These are phyloP conservation scores for Phyllotreta striolata DNA, from an alignment of 2,888 invertebrate species.

Conservation along the genomic window DNA sequence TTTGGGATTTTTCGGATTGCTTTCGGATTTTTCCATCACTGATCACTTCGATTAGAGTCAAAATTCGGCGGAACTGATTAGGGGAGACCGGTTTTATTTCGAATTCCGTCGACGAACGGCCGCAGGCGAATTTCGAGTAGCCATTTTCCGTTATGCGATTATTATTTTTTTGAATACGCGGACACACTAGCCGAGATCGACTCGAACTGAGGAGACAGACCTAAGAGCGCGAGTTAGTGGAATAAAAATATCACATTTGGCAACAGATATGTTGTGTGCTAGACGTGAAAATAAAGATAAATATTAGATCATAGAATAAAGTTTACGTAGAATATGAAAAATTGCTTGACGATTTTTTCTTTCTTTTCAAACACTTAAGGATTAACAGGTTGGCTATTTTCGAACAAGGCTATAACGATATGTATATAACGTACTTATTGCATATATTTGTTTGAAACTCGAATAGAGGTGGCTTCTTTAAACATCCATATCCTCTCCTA, in stretches of 20 bases:
- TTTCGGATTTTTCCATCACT: conserved; percentile 12
- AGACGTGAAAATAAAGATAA: conserved; percentile 60
- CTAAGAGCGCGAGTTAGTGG: conserved; percentile 54
- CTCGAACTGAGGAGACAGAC: conserved; percentile 58
- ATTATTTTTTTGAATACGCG: conserved; percentile 43
- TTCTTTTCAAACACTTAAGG: conserved; percentile 24
- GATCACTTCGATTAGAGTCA: too few relatives aligned
- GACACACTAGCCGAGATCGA: conserved; percentile 54
- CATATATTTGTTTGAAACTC: too few relatives aligned
- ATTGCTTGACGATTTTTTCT: conserved; percentile 25
- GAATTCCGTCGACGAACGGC: conserved; percentile 18
- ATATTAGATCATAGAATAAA: conserved; percentile 53
- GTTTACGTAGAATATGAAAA: conserved; percentile 35
- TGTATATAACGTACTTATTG: too few relatives aligned
- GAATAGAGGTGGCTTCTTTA: too few relatives aligned
- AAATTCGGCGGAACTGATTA: too few relatives aligned
- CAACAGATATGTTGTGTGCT: conserved; percentile 59
- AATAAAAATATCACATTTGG: conserved; percentile 64
- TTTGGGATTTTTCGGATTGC: conserved; percentile 1
- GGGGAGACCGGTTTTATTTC: conserved; percentile 1
- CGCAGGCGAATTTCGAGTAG: conserved; percentile 1
- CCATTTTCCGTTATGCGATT: conserved; percentile 34
- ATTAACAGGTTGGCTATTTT: conserved; percentile 8
- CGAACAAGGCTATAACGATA: too few relatives aligned
- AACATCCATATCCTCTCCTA: too few relatives aligned